Percentiles rank a stretch among this genome's conserved stretches.
These are phyloP conservation scores for Trachymyrmex cornetzi DNA, from an alignment of 1,140 invertebrate genomes.

Conservation along the genomic window DNA sequence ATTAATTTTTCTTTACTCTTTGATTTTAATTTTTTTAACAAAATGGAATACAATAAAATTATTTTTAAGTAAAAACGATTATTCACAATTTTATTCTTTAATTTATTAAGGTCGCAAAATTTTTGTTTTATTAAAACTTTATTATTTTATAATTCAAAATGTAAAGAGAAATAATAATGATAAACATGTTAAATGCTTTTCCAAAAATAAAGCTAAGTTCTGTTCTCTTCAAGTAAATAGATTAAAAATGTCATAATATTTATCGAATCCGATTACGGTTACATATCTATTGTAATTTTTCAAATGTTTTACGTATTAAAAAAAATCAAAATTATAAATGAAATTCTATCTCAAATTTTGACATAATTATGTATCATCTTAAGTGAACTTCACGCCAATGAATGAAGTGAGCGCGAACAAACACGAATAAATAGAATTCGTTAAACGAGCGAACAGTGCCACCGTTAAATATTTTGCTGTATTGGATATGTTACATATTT, in stretches of 20 bases:
- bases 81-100: neutral
- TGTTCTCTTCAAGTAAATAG: neutral
- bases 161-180: neutral
- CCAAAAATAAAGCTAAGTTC: neutral
- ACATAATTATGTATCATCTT: neutral
- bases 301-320: neutral
- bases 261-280: neutral
- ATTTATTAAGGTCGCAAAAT: neutral
- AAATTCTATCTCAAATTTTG: neutral
- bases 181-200: neutral
- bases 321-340: neutral
- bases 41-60: neutral
- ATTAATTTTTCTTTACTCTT: neutral
- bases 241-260: neutral
- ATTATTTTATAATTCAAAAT: neutral
- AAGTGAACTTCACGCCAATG: neutral
- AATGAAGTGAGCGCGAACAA: neutral
- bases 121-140: neutral
- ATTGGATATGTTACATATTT: conserved; percentile 2
- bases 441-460: neutral
- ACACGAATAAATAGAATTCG: neutral
- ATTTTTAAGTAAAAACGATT: neutral
- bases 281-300: neutral
- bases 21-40: neutral
- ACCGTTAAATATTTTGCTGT: conserved; percentile 5